Base-by-base conservation (phyloP, 2,113 vertebrate genomes). In the Anas platyrhynchos region DNA sequence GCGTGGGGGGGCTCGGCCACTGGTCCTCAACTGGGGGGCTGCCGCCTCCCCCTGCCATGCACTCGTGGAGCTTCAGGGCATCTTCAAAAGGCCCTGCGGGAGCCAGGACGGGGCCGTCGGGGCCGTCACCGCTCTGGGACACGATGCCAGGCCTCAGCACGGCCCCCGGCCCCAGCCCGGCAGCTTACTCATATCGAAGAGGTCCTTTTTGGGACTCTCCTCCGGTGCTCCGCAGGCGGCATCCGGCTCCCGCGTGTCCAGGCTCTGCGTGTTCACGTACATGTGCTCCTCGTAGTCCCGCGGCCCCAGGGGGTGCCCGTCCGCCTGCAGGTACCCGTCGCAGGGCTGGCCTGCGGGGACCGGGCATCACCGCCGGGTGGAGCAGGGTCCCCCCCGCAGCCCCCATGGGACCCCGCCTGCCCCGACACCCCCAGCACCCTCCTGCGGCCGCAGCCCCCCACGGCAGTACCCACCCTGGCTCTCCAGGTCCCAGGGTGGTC, bases 121-220 rank as follows among this genome's bases (percentile, higher is more conserved):
- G 48, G 27, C 9, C 1, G 9, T 67, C 31, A 76, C 16, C 22
- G 7, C 3, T 16, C 13, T 0, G 0, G 62, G 77, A 63, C 63
- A n/a, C 0, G 0, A 56, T 59, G 41, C 21, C n/a, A n/a, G 59
- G 80, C 26, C 75, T 32, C 20, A 2, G 67, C 59, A 32, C 8
- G 3, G n/a, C 38, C 1, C 0, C 12, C 27, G 1, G 11, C 34
- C 63, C 4, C 3, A 2, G 31, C 20, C 11, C 5, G 16, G 23
- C 21, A 13, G 96, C 99, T 93, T 97, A 99, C 99, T 98, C 99
- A 99, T 99, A 82, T 99, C 99, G 80, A 99, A 99, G 18, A 99
- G 98, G 93, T 99, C 99, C 91, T 99, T 99, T 90, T 99, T 98
- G 52, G 99, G 99, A 91, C 99, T 99, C 59, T 99, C 98, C 1